Base-by-base conservation (phyloP, 2,797 vertebrate species). In the Tangara arthus region DNA sequence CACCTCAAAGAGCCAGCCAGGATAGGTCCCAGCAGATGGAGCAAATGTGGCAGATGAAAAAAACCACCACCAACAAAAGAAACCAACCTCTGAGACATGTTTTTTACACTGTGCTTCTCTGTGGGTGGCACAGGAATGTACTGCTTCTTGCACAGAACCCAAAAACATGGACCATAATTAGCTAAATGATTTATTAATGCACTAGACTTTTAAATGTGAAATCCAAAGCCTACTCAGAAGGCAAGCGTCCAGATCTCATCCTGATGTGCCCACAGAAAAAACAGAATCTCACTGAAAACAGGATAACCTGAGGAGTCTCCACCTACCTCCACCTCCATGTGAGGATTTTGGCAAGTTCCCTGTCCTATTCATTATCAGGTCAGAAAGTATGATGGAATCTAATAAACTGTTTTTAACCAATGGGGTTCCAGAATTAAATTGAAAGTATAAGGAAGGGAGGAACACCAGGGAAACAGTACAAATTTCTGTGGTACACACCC, bases 121-220 rank as follows among this genome's bases (percentile, higher is more conserved):
- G 11, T 66, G 59, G 15, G 34, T 56, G 73, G 35, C n/a, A n/a
- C 11, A 65, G 41, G 26, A 87, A 81, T 8, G 3, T 23, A 42
- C 9, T 46, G 20, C 14, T 68, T 82, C 50, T 84, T 50, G 57
- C 34, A 82, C 8, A 69, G 56, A 87, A 63, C 12, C 7, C 52
- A 70, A 70, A 93, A 76, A 73, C 19, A 35, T 2, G 50, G n/a
- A 27, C 18, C 27, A 34, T 28, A 57, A 91, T 89, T 93, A 44
- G n/a, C 22, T 44, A 1, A 1, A 60, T 50, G 35, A 72, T 85
- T 79, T 75, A 85, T 77, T 78, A 80, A 95, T 94, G 93, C 27
- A 5, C 53, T 88, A 55, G 39, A 73, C 41, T 83, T 96, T 93
- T 65, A 95, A 88, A 84, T 78, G n/a, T 35, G 41, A 73, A 86